Conservation (phyloP, 2,888 invertebrate genomes). For the Trachelus stipa region DNA sequence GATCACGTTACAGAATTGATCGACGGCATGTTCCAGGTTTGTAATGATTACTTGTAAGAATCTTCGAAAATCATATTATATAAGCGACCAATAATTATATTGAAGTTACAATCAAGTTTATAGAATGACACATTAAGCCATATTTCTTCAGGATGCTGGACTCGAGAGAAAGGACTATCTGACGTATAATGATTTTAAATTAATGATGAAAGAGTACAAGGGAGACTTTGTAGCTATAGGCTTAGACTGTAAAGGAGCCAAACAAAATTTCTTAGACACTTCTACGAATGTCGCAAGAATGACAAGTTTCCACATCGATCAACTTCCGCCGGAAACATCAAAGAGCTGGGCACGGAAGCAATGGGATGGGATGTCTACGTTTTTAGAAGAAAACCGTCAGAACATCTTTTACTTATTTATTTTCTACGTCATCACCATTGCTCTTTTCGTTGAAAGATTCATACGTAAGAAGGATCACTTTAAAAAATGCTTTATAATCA, state of each 20-base stretch:
- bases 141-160: slow-evolving; percentile 80
- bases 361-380: slow-evolving; percentile 90
- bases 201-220: slow-evolving; percentile 97
- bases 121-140: slow-evolving; percentile 5
- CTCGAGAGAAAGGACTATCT: slow-evolving; percentile 90
- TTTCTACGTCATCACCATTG: slow-evolving; percentile 94
- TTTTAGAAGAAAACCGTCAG: slow-evolving; percentile 94
- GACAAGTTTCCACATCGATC: slow-evolving; percentile 92
- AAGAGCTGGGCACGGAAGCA: slow-evolving; percentile 77
- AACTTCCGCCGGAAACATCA: slow-evolving; percentile 71
- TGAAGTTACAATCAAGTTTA: not conserved
- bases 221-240: slow-evolving; percentile 96
- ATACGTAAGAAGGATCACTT: slow-evolving; percentile 76
- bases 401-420: slow-evolving; percentile 95
- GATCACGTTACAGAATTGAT: slow-evolving; percentile 92
- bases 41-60: not conserved
- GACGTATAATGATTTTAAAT: slow-evolving; percentile 91
- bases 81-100: not conserved
- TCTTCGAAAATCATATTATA: slow-evolving; percentile 20
- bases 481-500: not conserved
- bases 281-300: slow-evolving; percentile 95
- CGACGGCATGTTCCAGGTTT: slow-evolving; percentile 89
- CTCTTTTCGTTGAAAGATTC: slow-evolving; percentile 93
- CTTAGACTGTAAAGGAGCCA: slow-evolving; percentile 93
- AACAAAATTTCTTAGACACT: slow-evolving; percentile 94